A percentile compares a stretch with the other conserved stretches of the same genome.
These are phyloP conservation scores for Scotopteryx bipunctaria DNA, from an alignment of 2,888 invertebrate genomes.

Conservation along the genomic window DNA sequence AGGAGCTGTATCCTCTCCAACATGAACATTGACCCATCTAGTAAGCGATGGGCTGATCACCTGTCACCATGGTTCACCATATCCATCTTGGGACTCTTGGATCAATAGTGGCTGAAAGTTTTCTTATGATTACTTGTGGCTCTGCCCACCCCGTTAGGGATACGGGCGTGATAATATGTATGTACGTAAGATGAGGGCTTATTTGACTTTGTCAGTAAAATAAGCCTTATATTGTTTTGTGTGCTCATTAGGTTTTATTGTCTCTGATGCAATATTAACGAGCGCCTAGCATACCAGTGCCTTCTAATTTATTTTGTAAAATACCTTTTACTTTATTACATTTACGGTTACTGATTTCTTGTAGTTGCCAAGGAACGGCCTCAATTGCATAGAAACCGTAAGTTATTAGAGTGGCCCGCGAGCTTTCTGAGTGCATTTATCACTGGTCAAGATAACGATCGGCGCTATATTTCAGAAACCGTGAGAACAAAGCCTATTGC, in stretches of 20 bases:
- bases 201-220: conserved; percentile 24
- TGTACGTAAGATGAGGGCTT: conserved; percentile 9
- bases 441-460: conserved; percentile 65
- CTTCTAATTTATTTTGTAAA: background rate
- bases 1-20: no score
- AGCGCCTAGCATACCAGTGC: background rate
- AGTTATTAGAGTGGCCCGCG: conserved; percentile 26
- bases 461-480: conserved; percentile 62
- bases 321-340: no score
- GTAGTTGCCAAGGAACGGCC: background rate
- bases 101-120: no score
- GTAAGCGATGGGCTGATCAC: no score
- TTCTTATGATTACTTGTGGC: no score
- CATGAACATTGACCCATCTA: no score
- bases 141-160: no score
- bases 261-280: conserved; percentile 3
- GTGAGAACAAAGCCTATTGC: conserved; percentile 63
- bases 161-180: no score
- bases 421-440: conserved; percentile 59
- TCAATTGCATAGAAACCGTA: conserved; percentile 24
- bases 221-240: conserved; percentile 19
- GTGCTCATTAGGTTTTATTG: conserved; percentile 16
- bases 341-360: background rate
- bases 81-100: no score
- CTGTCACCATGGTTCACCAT: no score